Percentiles rank a stretch among this genome's conserved stretches.
These are phyloP conservation scores for Mustelus asterias DNA, from an alignment of 2,113 vertebrate genomes.

Conservation along the genomic window DNA sequence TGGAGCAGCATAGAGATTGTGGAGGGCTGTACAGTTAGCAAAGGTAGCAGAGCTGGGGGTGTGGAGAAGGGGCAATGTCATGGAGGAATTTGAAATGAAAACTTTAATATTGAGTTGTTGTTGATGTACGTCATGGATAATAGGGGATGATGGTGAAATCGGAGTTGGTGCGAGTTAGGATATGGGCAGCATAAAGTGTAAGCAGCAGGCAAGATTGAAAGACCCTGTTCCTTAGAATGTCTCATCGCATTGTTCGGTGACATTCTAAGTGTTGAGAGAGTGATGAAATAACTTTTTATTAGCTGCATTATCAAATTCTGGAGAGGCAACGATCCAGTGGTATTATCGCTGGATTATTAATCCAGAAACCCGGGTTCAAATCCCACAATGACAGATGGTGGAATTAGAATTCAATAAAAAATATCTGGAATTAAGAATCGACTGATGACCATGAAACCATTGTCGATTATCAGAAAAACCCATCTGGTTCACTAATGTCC, in stretches of 20 bases:
- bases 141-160: background rate
- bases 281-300: background rate
- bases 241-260: background rate
- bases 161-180: background rate
- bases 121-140: background rate
- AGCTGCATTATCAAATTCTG: background rate
- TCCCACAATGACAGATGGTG: too few species aligned
- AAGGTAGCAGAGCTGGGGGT: background rate
- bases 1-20: background rate
- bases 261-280: too few species aligned
- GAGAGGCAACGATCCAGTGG: too few species aligned
- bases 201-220: background rate
- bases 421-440: too few species aligned
- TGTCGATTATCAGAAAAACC: too few species aligned
- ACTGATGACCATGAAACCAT: too few species aligned
- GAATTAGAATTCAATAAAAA: too few species aligned
- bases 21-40: background rate
- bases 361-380: too few species aligned
- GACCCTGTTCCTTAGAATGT: background rate
- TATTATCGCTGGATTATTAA: too few species aligned
- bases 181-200: background rate
- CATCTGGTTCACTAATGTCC: too few species aligned
- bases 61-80: background rate
- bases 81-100: background rate
- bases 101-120: background rate